phyloP scores from a whole-genome alignment of 2,113 vertebrate species.

The Pholis gunnellus region DNA sequence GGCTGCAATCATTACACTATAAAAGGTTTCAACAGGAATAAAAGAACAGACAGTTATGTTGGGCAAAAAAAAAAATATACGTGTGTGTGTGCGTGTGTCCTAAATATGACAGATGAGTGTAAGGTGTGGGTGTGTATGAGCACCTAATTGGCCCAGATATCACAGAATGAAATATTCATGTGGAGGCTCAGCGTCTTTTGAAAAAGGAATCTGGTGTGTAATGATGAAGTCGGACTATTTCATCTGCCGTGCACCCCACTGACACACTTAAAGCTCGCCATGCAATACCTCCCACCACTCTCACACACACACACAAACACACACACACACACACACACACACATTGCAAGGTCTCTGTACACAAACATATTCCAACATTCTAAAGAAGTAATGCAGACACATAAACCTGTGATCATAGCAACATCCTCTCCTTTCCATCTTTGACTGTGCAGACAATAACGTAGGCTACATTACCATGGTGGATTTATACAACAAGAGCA shows the following conservation, averaged over 20 bases:
- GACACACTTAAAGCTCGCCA: constrained; percentile 74
- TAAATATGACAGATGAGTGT: constrained; percentile 67
- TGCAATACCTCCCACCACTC: constrained; percentile 27
- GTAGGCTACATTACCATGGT: neutral
- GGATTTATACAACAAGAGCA: neutral
- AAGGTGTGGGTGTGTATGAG: constrained; percentile 72
- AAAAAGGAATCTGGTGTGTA: constrained; percentile 76
- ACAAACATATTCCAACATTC: constrained; percentile 14
- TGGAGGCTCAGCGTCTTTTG: constrained; percentile 50
- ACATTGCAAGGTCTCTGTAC: constrained; percentile 26
- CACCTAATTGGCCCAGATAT: constrained; percentile 85
- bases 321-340: constrained; percentile 45
- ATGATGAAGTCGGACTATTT: constrained; percentile 80
- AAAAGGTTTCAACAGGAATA: constrained; percentile 19
- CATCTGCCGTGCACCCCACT: constrained; percentile 73
- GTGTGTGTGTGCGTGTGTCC: constrained; percentile 29
- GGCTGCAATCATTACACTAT: neutral
- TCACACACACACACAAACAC: constrained; percentile 48
- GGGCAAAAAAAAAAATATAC: constrained; percentile 12
- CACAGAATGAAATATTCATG: constrained; percentile 83
- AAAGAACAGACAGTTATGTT: constrained; percentile 32
- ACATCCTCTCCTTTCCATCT: neutral
- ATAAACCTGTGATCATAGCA: constrained; percentile 50
- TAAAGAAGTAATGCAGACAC: constrained; percentile 31
- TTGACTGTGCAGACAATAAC: neutral